Evolutionary conservation across 1,140 invertebrate genomes (phyloP), one percentile per base, ranked within the genome.

Genomic region (Chrysopa pallens): DNA sequence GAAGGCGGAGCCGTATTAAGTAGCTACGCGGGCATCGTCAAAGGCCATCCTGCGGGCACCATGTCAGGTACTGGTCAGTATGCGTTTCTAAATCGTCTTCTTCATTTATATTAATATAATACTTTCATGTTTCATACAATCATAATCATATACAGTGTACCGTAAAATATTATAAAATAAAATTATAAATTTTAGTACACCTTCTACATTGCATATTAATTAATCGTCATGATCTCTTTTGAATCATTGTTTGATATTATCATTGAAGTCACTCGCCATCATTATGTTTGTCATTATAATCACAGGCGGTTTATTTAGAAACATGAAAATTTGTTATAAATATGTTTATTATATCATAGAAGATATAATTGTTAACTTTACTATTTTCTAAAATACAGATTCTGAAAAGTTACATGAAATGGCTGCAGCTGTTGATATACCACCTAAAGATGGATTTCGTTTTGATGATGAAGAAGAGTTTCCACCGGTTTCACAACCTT

Each of bases 381-480:
- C 8, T 33, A 33, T 33, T 33, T 11, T 33, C 31, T 11, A 33
- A 33, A 33, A 33, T 68, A 38, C 72, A 86, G 84, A 86, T 48
- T 84, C 81, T 47, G 80, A 84, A 55, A 84, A 83, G 55, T 76
- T 77, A 52, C 66, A 72, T 33, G 78, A 81, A 59, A 78, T 83
- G 68, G 69, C 71, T 50, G 69, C 72, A 44, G 77, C 77, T 36
- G 73, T 70, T 12, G 72, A 74, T 55, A 73, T 77, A 35, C 73
- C 78, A 35, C 72, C 75, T 48, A 68, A 69, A 42, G 62, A 69
- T 41, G 61, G 53, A 33, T 77, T 85, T 58, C 73, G 78, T 54
- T 68, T 87, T 55, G 76, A 82, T 55, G 82, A 89, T 61, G 82
- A 84, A 42, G 67, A 70, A 42, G 84, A 89, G 62, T 88, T 87